phyloP scores from a whole-genome alignment of 2,888 invertebrate species.

The Trachelus stipa region DNA sequence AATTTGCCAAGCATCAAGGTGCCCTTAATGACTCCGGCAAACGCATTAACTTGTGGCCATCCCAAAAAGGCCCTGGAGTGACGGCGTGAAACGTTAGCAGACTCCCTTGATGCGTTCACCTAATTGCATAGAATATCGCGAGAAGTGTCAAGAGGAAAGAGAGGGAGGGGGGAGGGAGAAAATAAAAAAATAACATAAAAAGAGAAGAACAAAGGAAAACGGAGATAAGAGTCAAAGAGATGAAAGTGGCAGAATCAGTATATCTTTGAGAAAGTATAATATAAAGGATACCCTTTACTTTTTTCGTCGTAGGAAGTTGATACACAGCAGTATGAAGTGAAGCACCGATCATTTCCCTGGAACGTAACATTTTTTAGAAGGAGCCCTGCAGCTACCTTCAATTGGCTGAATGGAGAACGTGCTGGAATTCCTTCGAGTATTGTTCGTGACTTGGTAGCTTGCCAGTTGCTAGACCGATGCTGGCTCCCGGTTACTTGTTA shows the following conservation, averaged over 20 bases:
- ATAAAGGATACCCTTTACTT: neutral
- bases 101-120: neutral
- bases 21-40: neutral
- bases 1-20: neutral
- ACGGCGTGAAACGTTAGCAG: neutral
- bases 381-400: neutral
- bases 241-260: neutral
- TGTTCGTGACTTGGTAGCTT: slow-evolving; percentile 26
- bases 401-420: slow-evolving; percentile 20
- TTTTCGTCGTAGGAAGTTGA: neutral
- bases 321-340: neutral
- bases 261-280: neutral
- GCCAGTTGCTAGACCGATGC: slow-evolving; percentile 18
- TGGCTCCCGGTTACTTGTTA: neutral
- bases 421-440: slow-evolving; percentile 20
- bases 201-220: neutral
- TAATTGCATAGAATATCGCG: neutral
- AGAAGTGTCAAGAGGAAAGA: neutral
- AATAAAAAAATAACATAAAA: neutral
- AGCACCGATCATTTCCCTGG: slow-evolving; percentile 8
- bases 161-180: neutral
- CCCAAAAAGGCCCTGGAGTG: neutral
- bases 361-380: slow-evolving; percentile 13
- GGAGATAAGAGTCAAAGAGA: neutral
- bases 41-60: neutral